Conservation (phyloP, 2,888 invertebrate genomes). For the Acholoe squamosa region DNA sequence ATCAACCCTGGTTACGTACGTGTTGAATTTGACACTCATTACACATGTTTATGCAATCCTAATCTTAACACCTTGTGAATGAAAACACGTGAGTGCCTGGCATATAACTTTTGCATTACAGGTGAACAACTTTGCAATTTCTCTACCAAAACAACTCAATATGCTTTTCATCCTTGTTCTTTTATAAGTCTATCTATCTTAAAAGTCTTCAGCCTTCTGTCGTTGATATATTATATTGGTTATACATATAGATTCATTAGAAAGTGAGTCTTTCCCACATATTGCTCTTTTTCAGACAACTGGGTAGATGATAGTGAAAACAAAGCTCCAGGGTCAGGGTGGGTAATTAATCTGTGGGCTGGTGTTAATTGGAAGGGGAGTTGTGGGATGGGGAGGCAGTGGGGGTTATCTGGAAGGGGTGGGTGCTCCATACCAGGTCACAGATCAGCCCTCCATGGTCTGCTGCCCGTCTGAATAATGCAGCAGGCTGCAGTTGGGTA, state of each 20-base stretch:
- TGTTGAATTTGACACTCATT: neutral
- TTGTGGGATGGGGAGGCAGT: neutral
- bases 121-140: neutral
- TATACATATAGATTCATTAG: slow-evolving; percentile 27
- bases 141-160: too few relatives aligned
- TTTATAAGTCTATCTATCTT: too few relatives aligned
- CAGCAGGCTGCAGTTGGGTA: slow-evolving; percentile 10
- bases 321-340: slow-evolving; percentile 38
- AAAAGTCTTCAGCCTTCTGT: neutral
- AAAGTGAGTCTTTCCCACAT: neutral
- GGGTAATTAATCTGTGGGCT: slow-evolving; percentile 15
- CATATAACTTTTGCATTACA: neutral
- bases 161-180: too few relatives aligned
- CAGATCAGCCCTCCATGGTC: slow-evolving; percentile 22
- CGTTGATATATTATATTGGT: neutral
- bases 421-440: neutral
- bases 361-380: slow-evolving; percentile 41
- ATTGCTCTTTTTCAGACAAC: neutral
- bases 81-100: neutral
- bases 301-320: neutral
- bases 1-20: neutral
- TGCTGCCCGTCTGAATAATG: slow-evolving; percentile 6
- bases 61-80: neutral
- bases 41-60: neutral
- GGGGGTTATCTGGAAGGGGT: neutral